Base-by-base conservation (phyloP, 2,113 vertebrate species). In the Nothocercus nigrocapillus region DNA sequence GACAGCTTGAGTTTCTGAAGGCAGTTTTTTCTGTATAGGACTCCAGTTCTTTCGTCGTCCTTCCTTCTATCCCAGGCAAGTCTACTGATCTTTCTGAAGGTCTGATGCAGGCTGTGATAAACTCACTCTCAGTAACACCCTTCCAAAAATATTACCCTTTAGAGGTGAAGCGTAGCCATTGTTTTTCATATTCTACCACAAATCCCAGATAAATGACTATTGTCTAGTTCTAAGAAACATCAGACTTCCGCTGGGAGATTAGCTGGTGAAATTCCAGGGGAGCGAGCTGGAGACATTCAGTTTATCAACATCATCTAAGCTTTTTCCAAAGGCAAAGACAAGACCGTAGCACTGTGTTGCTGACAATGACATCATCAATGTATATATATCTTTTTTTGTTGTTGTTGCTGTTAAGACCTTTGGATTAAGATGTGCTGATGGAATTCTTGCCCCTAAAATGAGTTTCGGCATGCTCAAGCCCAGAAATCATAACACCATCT, bases 81-180 rank as follows among this genome's bases (percentile, higher is more conserved):
- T 47, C 73, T 95, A 30, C 30, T 95, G 94, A 89, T 89, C 56
- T 94, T 96, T 89, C 58, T 88, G 58, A 62, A 95, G 51, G 47
- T 73, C 92, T 88, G 34, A 90, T 74, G 62, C 79, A 85, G 96
- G 96, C 96, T 95, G 97, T 97, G 91, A 97, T 93, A 63, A 72
- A 67, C 88, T 85, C 85, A 47, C 93, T 92, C 89, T 96, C 95
- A 96, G 94, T 95, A 95, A 94, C 85, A 96, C 44, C 75, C 90
- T 97, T 97, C 95, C 93, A 97, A 97, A 98, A 97, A 82, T 92
- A 49, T 85, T 79, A 70, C 73, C 45, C 72, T 89, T 70, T 56
- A 42, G 92, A 89, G 79, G 47, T 30, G 75, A 92, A 95, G 74
- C 58, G 56, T 42, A 76, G 79, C 61, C 12, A 11, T 94, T 86